These are phyloP conservation scores for Macrostomum cliftonense DNA, from an alignment of 2,888 invertebrate species.

Conservation along the genomic window DNA sequence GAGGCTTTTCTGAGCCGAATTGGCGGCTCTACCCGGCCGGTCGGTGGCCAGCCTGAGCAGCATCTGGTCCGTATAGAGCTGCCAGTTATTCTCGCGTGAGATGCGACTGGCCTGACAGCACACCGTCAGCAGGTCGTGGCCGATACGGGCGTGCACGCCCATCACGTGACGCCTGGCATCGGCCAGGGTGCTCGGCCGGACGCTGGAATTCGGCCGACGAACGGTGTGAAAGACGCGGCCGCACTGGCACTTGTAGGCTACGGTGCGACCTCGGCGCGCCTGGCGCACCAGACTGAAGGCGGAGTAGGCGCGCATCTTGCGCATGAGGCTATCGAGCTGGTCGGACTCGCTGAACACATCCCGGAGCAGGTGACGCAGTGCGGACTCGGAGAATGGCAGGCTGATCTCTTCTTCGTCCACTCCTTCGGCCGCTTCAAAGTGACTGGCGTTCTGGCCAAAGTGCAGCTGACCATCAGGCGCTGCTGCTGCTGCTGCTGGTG, in stretches of 20 bases:
- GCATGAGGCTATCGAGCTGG: background rate
- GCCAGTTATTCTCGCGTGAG: background rate
- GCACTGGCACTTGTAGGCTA: slow-evolving; percentile 1
- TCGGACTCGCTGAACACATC: too few species aligned
- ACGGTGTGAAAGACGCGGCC: slow-evolving; percentile 1
- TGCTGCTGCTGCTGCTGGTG: too few species aligned
- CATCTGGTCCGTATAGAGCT: background rate
- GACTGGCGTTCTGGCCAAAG: too few species aligned
- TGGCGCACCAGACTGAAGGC: background rate
- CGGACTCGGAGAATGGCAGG: too few species aligned
- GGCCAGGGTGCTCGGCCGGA: slow-evolving; percentile 1
- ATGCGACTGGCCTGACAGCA: slow-evolving; percentile 3
- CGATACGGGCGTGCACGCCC: slow-evolving; percentile 3
- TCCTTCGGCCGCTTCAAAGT: too few species aligned
- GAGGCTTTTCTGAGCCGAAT: too few species aligned
- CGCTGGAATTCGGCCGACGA: background rate
- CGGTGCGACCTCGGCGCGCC: background rate
- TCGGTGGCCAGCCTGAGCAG: background rate
- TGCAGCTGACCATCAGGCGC: too few species aligned
- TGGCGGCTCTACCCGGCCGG: too few species aligned
- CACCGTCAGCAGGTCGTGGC: slow-evolving; percentile 1
- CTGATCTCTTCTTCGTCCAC: too few species aligned
- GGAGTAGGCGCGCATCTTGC: slow-evolving; percentile 9
- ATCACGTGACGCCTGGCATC: slow-evolving; percentile 2
- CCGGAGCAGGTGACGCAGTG: too few species aligned